Conservation (phyloP, 2,888 invertebrate genomes). For the Sarcophaga subvicina region DNA sequence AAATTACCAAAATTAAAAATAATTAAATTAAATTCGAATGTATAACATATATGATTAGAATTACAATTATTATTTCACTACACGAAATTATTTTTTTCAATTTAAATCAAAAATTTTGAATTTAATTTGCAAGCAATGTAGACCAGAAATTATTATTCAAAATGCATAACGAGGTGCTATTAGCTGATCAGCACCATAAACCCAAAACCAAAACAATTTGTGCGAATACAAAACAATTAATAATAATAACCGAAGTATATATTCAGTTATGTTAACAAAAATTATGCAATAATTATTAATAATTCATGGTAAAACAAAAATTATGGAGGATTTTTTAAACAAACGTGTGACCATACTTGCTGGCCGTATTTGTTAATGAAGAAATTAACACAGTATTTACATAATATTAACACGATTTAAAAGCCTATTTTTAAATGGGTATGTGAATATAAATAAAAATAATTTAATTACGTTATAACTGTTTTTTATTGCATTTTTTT, state of each 20-base stretch:
- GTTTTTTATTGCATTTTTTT: too few species aligned
- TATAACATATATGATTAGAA: too few species aligned
- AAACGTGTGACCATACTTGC: background rate
- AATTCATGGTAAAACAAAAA: background rate
- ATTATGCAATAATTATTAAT: conserved; percentile 49
- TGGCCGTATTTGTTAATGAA: conserved; percentile 11
- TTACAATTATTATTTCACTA: too few species aligned
- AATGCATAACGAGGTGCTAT: conserved; percentile 14
- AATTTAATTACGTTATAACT: too few species aligned
- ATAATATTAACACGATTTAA: conserved; percentile 3
- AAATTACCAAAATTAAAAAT: too few species aligned
- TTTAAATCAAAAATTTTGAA: too few species aligned
- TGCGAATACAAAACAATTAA: background rate
- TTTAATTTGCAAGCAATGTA: too few species aligned
- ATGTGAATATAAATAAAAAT: too few species aligned
- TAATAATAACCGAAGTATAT: background rate
- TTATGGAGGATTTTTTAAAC: background rate
- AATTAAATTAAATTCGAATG: too few species aligned
- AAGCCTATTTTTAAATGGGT: background rate
- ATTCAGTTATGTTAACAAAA: conserved; percentile 19
- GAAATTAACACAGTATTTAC: background rate
- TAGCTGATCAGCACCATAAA: conserved; percentile 28
- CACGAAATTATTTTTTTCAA: too few species aligned
- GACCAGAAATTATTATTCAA: conserved; percentile 24
- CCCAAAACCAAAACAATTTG: background rate